Evolutionary conservation across 2,113 vertebrate species (phyloP), one percentile per base, ranked within the genome.

Genomic region (Periophthalmodon schlosseri): DNA sequence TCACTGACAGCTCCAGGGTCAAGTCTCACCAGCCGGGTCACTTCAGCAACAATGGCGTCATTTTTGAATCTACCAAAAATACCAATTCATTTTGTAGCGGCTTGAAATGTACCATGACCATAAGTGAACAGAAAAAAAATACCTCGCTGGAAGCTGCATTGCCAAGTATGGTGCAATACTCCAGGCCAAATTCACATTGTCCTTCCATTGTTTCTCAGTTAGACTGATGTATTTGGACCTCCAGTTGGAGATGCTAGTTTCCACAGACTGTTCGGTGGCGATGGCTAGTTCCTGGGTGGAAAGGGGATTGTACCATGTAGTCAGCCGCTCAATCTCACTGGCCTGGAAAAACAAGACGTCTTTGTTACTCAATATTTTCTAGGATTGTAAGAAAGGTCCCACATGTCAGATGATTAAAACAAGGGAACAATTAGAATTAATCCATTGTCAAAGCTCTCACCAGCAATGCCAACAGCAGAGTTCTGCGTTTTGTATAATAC

Each of bases 401-500:
- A 18, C 49, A 50, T 20, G 4, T 16, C 50, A 52, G 50, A 52
- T 5, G 68, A 14, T 23, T 58, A 23, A 65, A 39, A 65, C 34
- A 39, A 44, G 33, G 10, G 2, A n/a, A n/a, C n/a, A n/a, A 10
- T 36, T 3, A 64, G 36, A 18, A 36, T n/a, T 16, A 52, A 36
- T 24, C 4, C 2, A 33, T 15, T 3, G 23, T 28, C 2, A 36
- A 0, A 50, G n/a, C 0, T 6, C 92, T 90, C 86, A 99, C 97
- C 95, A 99, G 90, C 72, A 99, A 79, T 0, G 98, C 98, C 16
- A 99, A 88, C 56, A 99, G 75, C 61, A 99, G 89, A 0, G 96
- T 99, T 80, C 98, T 94, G 60, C 98, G 95, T 13, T 99, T 99
- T 97, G 99, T 99, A 91, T 99, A 99, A 91, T 99, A 99, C 79